These are phyloP conservation scores for Microctonus hyperodae DNA, from an alignment of 2,888 invertebrate species.

Conservation along the genomic window DNA sequence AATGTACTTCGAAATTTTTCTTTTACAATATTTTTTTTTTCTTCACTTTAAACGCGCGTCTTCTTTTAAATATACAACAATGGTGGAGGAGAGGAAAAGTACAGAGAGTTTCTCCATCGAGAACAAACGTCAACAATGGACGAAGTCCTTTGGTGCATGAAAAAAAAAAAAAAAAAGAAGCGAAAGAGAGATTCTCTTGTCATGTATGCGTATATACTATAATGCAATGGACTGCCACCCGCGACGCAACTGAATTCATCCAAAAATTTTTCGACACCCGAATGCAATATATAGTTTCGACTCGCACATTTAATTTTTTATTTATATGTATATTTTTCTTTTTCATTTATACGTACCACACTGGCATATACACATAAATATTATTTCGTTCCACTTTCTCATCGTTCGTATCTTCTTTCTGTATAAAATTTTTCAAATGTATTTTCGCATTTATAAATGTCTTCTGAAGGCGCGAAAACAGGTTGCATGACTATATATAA, in stretches of 20 bases:
- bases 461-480: background rate
- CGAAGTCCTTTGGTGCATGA: slow-evolving; percentile 27
- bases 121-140: slow-evolving; percentile 41
- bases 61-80: slow-evolving; percentile 44
- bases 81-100: slow-evolving; percentile 35
- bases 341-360: too few species aligned
- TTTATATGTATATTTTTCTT: background rate
- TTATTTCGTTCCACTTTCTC: background rate
- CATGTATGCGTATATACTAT: slow-evolving; percentile 2
- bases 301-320: background rate
- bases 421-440: background rate
- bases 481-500: background rate
- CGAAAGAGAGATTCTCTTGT: too few species aligned
- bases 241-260: slow-evolving; percentile 44
- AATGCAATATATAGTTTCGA: slow-evolving; percentile 7
- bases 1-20: slow-evolving; percentile 14
- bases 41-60: slow-evolving; percentile 29
- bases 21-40: slow-evolving; percentile 31
- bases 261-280: slow-evolving; percentile 27
- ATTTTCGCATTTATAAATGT: background rate
- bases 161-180: background rate
- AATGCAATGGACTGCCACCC: slow-evolving; percentile 44
- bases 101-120: slow-evolving; percentile 31
- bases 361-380: background rate
- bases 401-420: background rate